phyloP scores from a whole-genome alignment of 2,888 invertebrate genomes.

The Sthenelais limicola region DNA sequence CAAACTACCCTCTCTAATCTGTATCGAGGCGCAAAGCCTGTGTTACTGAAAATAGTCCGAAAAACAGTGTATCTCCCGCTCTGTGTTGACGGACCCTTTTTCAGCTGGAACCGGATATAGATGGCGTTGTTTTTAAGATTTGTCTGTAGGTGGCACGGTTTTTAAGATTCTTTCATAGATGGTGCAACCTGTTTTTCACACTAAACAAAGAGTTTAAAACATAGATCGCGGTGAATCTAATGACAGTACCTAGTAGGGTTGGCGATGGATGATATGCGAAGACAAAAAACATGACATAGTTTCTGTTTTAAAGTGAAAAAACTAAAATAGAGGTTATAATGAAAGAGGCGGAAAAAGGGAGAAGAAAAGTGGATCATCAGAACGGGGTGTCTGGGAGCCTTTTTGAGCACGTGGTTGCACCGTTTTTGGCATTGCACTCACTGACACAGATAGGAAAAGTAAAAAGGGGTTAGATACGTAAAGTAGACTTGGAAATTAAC shows the following conservation, averaged over 20 bases:
- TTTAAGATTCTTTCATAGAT: conserved; percentile 31
- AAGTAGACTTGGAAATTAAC: conserved; percentile 15
- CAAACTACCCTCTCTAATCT: too few relatives aligned
- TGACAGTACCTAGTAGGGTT: too few relatives aligned
- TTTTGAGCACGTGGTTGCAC: conserved; percentile 22
- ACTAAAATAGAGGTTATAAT: conserved; percentile 32
- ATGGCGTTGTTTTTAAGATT: conserved; percentile 35
- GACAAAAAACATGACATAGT: conserved; percentile 33
- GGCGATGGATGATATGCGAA: background rate
- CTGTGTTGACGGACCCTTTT: conserved; percentile 26
- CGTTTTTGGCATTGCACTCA: conserved; percentile 9
- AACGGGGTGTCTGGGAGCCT: conserved; percentile 7
- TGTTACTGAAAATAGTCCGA: background rate
- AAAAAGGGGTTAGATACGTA: conserved; percentile 33
- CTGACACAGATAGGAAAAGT: conserved; percentile 6
- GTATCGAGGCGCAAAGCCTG: conserved; percentile 7
- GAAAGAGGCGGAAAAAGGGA: conserved; percentile 13
- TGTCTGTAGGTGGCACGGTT: conserved; percentile 30
- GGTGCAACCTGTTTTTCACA: conserved; percentile 31
- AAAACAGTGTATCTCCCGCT: conserved; percentile 22
- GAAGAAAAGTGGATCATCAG: conserved; percentile 24
- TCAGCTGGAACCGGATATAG: conserved; percentile 34
- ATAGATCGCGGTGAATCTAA: conserved; percentile 29
- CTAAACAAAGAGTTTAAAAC: conserved; percentile 33
- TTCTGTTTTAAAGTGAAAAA: conserved; percentile 27